Base-by-base conservation (phyloP, 2,113 vertebrate species). In the Macrotus californicus region DNA sequence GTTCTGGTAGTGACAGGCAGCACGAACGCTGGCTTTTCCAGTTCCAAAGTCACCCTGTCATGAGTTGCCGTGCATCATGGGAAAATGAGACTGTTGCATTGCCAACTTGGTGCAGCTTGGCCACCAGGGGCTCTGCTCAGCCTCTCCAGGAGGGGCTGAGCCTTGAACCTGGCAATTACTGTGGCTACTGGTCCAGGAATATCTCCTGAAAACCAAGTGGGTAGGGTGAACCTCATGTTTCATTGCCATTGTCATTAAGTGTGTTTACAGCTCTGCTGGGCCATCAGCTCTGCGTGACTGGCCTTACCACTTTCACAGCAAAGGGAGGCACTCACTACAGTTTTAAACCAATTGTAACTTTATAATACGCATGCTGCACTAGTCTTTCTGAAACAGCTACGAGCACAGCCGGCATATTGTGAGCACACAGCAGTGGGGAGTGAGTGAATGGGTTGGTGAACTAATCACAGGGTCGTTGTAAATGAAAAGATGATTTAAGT, bases 391-490 rank as follows among this genome's bases (percentile, higher is more conserved):
- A 39, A 48, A 77, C 54, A 13, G 19, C 24, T 21, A 16, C 39
- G 52, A 34, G 31, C 11, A 39, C 15, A 73, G 48, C n/a, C 0
- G 0, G 39, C 36, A 11, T 64, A 61, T 69, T 36, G 13, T 75
- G 56, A 73, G 41, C 0, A 46, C 43, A 79, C 2, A 9, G 41
- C 9, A 43, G 39, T 59, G 75, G 34, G 31, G 3, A 3, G 39
- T 72, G 50, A 87, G 41, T 80, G 77, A 96, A 36, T 59, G 48
- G 29, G 29, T n/a, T 84, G 56, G 34, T 92, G 84, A 84, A 95
- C 56, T 39, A 29, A 29, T 11, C 6, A 22, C 15, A 16, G 11
- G 54, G 39, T 88, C 48, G 34, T 73, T 91, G 79, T 43, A 67
- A 46, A 21, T 75, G 84, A 94, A 95, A 91, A 67, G 72, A 77